A percentile compares a stretch with the other conserved stretches of the same genome.
These are phyloP conservation scores for Drymodes brunneopygia DNA, from an alignment of 2,113 vertebrate species.

Conservation along the genomic window DNA sequence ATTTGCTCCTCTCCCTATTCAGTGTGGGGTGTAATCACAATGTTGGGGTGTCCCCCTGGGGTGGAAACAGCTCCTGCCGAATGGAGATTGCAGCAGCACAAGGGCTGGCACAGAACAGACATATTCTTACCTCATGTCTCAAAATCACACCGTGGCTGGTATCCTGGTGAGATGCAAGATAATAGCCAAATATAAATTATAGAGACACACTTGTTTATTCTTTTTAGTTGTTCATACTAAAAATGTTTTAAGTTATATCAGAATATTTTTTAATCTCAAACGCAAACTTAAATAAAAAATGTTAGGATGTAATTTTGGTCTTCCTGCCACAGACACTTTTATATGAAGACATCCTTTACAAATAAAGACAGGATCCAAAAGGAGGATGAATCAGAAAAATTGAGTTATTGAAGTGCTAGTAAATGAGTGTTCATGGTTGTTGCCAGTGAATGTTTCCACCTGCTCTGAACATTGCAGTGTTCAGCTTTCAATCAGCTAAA, in stretches of 20 bases:
- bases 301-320: neutral
- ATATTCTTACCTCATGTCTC: neutral
- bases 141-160: neutral
- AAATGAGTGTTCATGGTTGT: neutral
- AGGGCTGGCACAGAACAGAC: neutral
- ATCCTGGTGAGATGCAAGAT: neutral
- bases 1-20: neutral
- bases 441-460: neutral
- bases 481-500: neutral
- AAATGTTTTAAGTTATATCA: neutral
- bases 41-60: too few species aligned
- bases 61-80: neutral
- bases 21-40: neutral
- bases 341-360: neutral
- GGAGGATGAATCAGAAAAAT: neutral
- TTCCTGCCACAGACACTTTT: neutral
- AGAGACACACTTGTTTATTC: neutral
- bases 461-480: neutral
- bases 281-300: neutral
- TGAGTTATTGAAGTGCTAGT: neutral
- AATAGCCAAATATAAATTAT: neutral
- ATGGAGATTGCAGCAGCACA: neutral
- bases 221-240: neutral
- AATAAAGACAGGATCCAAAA: neutral
- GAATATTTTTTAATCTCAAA: neutral